phyloP scores from a whole-genome alignment of 2,113 vertebrate genomes.

The Etia nguti region DNA sequence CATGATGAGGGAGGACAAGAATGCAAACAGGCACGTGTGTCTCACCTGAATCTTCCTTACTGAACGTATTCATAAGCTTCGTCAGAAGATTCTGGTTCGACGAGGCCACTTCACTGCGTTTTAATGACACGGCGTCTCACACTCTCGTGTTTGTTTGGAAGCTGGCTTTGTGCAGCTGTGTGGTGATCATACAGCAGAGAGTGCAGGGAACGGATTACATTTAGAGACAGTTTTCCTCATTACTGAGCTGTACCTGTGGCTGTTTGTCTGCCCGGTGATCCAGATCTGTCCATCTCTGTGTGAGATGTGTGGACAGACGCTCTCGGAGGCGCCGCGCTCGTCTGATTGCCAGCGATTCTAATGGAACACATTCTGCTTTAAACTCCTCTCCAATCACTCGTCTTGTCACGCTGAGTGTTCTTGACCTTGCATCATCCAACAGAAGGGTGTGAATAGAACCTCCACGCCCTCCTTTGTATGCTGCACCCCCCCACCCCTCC shows the following conservation, averaged over 20 bases:
- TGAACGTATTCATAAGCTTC: not conserved
- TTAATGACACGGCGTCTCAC: not conserved
- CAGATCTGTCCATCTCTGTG: not conserved
- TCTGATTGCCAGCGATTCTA: slow-evolving; percentile 13
- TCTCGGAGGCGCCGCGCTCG: not conserved
- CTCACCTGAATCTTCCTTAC: not conserved
- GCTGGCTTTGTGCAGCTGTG: not conserved
- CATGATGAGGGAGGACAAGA: not conserved
- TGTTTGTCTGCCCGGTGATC: not conserved
- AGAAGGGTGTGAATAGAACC: not conserved
- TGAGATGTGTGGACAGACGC: not conserved
- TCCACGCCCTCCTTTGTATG: not conserved
- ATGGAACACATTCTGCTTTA: slow-evolving; percentile 27
- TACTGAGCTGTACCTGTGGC: not conserved
- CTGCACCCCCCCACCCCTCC: not conserved
- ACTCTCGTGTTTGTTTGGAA: not conserved
- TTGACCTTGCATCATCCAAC: slow-evolving; percentile 31
- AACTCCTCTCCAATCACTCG: slow-evolving; percentile 23
- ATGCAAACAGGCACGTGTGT: not conserved
- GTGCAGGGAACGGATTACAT: not conserved
- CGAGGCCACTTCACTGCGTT: not conserved
- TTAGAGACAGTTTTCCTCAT: not conserved
- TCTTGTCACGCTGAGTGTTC: slow-evolving; percentile 28
- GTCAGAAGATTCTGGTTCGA: not conserved
- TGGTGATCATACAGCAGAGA: not conserved